Conservation (phyloP, 2,888 invertebrate species). For the Paralinhomoeus sp. region DNA sequence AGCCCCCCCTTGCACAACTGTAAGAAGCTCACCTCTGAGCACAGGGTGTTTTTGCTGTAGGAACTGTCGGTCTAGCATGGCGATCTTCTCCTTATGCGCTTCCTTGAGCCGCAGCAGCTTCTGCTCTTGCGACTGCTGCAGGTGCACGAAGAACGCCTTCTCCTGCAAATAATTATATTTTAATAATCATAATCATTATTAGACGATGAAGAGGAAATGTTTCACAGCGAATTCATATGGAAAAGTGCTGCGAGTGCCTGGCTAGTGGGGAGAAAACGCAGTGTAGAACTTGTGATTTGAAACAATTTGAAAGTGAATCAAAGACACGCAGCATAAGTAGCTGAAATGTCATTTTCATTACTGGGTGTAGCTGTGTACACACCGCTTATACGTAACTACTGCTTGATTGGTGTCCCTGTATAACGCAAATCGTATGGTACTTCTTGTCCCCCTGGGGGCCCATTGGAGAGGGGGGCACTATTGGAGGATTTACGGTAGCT, state of each 20-base stretch:
- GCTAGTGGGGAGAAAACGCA: neutral
- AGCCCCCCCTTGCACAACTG: neutral
- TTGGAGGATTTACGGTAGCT: too few relatives aligned
- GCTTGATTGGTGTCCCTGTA: too few relatives aligned
- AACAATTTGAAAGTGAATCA: too few relatives aligned
- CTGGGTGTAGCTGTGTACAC: too few relatives aligned
- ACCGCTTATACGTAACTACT: too few relatives aligned
- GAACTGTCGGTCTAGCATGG: constrained; percentile 73
- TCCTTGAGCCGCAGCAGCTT: constrained; percentile 63
- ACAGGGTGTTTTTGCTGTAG: constrained; percentile 74
- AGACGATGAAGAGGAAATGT: neutral
- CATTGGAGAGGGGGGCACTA: too few relatives aligned
- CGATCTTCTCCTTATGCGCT: constrained; percentile 64
- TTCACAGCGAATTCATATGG: neutral
- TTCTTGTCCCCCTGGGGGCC: too few relatives aligned
- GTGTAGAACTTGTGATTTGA: too few relatives aligned
- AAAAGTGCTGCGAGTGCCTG: too few relatives aligned
- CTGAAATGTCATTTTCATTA: too few relatives aligned
- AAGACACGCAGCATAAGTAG: too few relatives aligned
- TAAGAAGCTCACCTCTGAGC: constrained; percentile 25
- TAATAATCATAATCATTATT: neutral
- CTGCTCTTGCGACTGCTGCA: constrained; percentile 66
- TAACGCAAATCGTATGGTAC: too few relatives aligned
- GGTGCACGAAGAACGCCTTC: constrained; percentile 56
- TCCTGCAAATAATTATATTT: constrained; percentile 36